phyloP scores from a whole-genome alignment of 2,888 invertebrate species.

The Andrena chrysosceles region DNA sequence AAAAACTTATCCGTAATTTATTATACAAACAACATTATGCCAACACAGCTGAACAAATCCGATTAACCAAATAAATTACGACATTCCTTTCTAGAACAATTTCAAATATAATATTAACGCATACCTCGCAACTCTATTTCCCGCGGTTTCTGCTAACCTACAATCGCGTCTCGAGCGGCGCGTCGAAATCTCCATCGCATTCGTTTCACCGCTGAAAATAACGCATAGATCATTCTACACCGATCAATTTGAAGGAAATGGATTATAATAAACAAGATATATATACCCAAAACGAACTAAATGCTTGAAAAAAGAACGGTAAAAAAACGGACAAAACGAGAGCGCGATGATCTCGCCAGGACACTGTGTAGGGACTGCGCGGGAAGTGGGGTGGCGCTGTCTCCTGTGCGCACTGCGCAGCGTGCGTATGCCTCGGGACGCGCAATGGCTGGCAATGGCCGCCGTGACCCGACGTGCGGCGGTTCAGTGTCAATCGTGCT shows the following conservation, averaged over 20 bases:
- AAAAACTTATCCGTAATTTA: not conserved
- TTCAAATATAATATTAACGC: not conserved
- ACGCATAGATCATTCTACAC: not conserved
- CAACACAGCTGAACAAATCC: too few species aligned
- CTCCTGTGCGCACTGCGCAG: slow-evolving; percentile 65
- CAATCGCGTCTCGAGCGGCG: not conserved
- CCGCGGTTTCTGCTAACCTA: slow-evolving; percentile 22
- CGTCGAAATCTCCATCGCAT: not conserved
- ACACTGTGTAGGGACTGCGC: slow-evolving; percentile 51
- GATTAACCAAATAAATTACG: too few species aligned
- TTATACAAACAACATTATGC: not conserved
- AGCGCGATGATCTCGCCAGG: slow-evolving; percentile 2
- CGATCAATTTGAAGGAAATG: not conserved
- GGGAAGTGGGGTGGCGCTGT: slow-evolving; percentile 62
- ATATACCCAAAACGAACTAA: too few species aligned
- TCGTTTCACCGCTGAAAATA: not conserved
- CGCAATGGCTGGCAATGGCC: slow-evolving; percentile 82
- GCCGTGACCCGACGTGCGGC: slow-evolving; percentile 75
- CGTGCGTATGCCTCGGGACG: slow-evolving; percentile 63
- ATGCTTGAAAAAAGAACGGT: not conserved
- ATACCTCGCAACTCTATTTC: not conserved
- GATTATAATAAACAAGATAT: too few species aligned
- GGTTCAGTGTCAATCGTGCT: slow-evolving; percentile 76
- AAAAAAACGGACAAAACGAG: not conserved
- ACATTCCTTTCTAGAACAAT: not conserved